Conservation (phyloP, 2,113 vertebrate genomes). For the Monopterus albus region DNA sequence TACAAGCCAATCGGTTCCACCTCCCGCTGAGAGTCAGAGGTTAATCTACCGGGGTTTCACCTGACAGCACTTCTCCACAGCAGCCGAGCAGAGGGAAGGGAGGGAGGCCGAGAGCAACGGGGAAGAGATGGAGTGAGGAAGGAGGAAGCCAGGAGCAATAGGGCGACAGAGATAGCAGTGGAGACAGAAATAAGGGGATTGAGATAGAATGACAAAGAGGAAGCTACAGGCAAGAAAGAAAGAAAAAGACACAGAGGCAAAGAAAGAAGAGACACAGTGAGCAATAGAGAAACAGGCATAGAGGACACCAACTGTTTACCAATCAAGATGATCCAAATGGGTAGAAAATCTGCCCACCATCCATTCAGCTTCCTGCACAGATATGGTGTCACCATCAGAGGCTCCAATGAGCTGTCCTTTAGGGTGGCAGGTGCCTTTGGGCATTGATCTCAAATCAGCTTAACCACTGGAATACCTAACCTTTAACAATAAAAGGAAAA, state of each 20-base stretch:
- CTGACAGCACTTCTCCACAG: conserved; percentile 55
- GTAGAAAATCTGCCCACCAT: conserved; percentile 19
- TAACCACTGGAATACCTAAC: conserved; percentile 71
- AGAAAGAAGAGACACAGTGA: conserved; percentile 35
- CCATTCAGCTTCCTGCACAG: conserved; percentile 41
- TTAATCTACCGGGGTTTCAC: conserved; percentile 66
- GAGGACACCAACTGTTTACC: conserved; percentile 22
- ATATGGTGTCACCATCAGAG: conserved; percentile 51
- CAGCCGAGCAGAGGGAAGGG: conserved; percentile 12
- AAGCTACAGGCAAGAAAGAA: conserved; percentile 37
- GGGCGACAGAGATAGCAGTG: conserved; percentile 58
- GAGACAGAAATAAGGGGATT: conserved; percentile 56
- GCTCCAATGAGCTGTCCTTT: conserved; percentile 25
- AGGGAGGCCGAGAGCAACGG: no score
- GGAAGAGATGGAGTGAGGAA: conserved; percentile 38
- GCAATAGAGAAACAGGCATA: conserved; percentile 17
- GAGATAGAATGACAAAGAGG: conserved; percentile 59
- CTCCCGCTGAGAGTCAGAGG: conserved; percentile 65
- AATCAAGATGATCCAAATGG: conserved; percentile 41
- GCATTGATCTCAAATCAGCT: conserved; percentile 74
- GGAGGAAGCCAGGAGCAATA: conserved; percentile 49
- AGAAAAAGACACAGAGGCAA: conserved; percentile 16
- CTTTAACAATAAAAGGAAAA: conserved; percentile 79
- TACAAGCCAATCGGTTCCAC: conserved; percentile 63
- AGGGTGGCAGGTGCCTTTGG: conserved; percentile 49